phyloP scores from a whole-genome alignment of 2,113 vertebrate genomes.

The Tretioscincus oriximinensis region DNA sequence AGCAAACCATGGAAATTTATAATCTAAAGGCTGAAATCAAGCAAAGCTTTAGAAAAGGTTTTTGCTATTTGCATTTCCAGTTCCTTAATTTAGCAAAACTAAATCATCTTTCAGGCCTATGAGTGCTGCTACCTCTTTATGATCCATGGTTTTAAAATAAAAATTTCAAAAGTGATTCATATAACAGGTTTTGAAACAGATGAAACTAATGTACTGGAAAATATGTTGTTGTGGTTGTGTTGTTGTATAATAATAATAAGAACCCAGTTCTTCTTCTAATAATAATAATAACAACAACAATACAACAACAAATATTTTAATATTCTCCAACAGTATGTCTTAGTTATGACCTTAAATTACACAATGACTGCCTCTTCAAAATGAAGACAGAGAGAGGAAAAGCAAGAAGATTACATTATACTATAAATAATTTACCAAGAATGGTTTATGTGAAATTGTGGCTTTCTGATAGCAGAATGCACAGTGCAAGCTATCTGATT shows the following conservation, averaged over 20 bases:
- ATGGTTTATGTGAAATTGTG: no score
- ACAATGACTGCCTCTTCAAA: conserved; percentile 7
- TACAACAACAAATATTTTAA: not conserved
- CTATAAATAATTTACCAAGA: not conserved
- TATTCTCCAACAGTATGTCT: conserved; percentile 7
- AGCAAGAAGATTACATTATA: not conserved
- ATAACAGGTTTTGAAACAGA: conserved; percentile 36
- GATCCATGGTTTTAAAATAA: conserved; percentile 12
- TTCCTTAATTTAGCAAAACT: conserved; percentile 41
- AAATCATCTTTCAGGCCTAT: conserved; percentile 39
- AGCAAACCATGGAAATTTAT: conserved; percentile 27
- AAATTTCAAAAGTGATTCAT: conserved; percentile 29
- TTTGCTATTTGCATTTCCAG: conserved; percentile 19
- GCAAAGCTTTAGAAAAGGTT: not conserved
- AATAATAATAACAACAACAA: conserved; percentile 9
- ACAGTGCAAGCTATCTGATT: not conserved
- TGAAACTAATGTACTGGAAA: conserved; percentile 2
- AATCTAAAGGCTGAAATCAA: conserved; percentile 28
- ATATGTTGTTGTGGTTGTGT: conserved; percentile 6
- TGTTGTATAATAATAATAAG: no score
- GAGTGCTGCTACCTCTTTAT: conserved; percentile 23
- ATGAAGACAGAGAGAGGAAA: not conserved
- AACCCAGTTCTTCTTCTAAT: no score
- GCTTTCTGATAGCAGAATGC: not conserved
- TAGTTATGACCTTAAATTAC: conserved; percentile 30